These are phyloP conservation scores for Muntiacus reevesi DNA, from an alignment of 2,113 vertebrate species.

Conservation along the genomic window DNA sequence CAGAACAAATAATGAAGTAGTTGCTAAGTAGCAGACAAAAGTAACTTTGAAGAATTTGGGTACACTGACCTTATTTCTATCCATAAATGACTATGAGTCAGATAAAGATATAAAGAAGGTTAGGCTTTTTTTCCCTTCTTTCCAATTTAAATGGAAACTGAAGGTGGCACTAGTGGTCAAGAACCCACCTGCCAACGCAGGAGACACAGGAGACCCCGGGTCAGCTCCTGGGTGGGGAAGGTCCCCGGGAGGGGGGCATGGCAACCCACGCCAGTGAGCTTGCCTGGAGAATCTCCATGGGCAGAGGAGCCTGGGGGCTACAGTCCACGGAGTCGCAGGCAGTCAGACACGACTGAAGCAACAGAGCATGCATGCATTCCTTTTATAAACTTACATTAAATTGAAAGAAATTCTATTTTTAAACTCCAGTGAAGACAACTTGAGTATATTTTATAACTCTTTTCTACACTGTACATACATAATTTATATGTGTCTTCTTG, in stretches of 20 bases:
- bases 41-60: background rate
- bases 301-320: background rate
- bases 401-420: slow-evolving; percentile 3
- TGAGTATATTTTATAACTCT: background rate
- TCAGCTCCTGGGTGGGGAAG: background rate
- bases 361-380: background rate
- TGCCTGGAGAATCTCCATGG: background rate
- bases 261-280: background rate
- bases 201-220: background rate
- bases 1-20: background rate
- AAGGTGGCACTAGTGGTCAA: background rate
- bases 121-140: background rate
- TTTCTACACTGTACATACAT: background rate
- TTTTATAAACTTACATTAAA: background rate
- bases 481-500: background rate
- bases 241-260: background rate
- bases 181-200: background rate
- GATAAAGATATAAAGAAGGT: background rate
- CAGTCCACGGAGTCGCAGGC: background rate
- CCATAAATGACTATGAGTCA: background rate
- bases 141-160: background rate
- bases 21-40: background rate
- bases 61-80: background rate
- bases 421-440: background rate
- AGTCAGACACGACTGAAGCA: background rate